Base-by-base conservation (phyloP, 2,113 vertebrate species). In the Pterocles burchelli region DNA sequence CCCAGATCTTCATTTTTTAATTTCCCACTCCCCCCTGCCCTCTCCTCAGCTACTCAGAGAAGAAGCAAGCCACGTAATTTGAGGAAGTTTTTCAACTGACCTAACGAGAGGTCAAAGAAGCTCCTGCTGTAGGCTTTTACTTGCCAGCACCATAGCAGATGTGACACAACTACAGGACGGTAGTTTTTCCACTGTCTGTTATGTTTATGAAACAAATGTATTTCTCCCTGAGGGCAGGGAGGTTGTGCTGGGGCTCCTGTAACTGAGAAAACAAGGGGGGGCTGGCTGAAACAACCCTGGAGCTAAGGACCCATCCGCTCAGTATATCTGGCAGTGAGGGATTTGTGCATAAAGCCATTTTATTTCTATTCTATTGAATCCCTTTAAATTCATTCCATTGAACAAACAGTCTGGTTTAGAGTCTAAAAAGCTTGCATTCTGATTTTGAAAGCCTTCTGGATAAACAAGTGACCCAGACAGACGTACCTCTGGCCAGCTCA, bases 191-290 rank as follows among this genome's bases (percentile, higher is more conserved):
- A 16, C 25, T 11, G 14, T 38, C 28, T 51, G 0, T 38, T 21
- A 51, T 9, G 26, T 43, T 86, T 43, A 13, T 45, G 49, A 59
- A 59, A 77, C 17, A 16, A 41, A 43, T 9, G 1, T 31, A 7
- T 48, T 88, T 65, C 51, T 78, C 29, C 15, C 20, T 74, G 29
- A 46, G 20, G 43, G 21, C 29, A 58, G 54, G 19, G 29, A 58
- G 43, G 22, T 68, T 63, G 11, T 43, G 26, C 4, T 77, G 36
- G 38, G 61, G 12, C 9, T 77, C 10, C 76, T 43, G 18, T 51
- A 52, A 13, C 36, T 45, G 16, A 54, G 38, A 31, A 68, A 33
- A 20, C 20, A 54, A 21, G 0, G 0, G 31, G 0, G 31, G 79
- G 14, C 55, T 55, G 55, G 10, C 20, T 54, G 52, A 55, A 49